A percentile compares a stretch with the other conserved stretches of the same genome.
These are phyloP conservation scores for Drosophila suzukii DNA, from an alignment of 1,140 invertebrate genomes.

Conservation along the genomic window DNA sequence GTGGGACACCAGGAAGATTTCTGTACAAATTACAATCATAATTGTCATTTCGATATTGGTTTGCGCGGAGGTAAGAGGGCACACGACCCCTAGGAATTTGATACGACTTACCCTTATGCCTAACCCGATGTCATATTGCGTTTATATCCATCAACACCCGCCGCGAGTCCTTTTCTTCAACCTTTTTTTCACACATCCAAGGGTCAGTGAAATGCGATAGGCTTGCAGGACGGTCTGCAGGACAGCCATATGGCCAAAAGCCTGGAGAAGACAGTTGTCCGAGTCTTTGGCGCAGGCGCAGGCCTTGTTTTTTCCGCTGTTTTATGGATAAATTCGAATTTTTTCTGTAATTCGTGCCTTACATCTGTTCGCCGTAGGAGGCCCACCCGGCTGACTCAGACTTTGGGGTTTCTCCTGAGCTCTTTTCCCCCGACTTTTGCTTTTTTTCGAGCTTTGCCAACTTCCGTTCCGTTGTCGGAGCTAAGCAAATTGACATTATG, in stretches of 20 bases:
- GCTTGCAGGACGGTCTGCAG: constrained; percentile 41
- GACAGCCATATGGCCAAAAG: constrained; percentile 54
- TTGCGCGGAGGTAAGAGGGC: constrained; percentile 32
- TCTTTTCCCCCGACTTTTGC: constrained; percentile 1
- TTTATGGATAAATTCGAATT: constrained; percentile 16
- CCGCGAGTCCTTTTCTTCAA: constrained; percentile 12
- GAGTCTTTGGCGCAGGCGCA: constrained; percentile 63
- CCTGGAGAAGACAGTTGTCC: constrained; percentile 53
- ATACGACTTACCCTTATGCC: constrained; percentile 43
- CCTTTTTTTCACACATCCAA: constrained; percentile 72
- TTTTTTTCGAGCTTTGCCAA: constrained; percentile 61
- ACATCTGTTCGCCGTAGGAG: constrained; percentile 59
- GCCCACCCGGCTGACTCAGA: constrained; percentile 73
- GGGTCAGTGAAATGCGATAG: constrained; percentile 71
- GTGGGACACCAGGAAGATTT: constrained; percentile 49
- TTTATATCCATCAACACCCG: constrained; percentile 77
- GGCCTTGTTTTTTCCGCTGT: constrained; percentile 12
- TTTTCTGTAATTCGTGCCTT: constrained; percentile 62
- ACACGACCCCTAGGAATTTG: constrained; percentile 58
- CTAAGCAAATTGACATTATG: constrained; percentile 77
- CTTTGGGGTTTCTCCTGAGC: constrained; percentile 70
- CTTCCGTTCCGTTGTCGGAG: constrained; percentile 64
- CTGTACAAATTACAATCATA: constrained; percentile 77
- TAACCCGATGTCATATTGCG: constrained; percentile 74
- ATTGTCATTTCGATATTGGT: constrained; percentile 65